phyloP scores from a whole-genome alignment of 2,888 invertebrate genomes.

The Oscheius sp. region DNA sequence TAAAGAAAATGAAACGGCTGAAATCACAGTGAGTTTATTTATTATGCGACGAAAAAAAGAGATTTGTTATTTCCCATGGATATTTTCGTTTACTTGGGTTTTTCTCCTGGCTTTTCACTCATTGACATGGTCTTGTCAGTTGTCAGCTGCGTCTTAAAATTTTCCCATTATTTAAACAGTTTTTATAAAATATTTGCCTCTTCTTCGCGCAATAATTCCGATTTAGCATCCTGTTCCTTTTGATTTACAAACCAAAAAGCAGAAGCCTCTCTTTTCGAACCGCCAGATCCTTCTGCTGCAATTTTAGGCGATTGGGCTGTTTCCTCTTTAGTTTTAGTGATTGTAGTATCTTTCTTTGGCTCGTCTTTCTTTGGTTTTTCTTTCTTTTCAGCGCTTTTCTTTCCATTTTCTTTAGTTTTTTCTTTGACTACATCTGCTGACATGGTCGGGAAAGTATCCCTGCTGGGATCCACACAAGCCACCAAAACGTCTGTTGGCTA shows the following conservation, averaged over 20 bases:
- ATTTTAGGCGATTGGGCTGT: neutral
- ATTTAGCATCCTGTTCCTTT: neutral
- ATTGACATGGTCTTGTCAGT: neutral
- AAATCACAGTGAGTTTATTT: slow-evolving; percentile 43
- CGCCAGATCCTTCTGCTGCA: neutral
- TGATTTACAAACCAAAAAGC: no score
- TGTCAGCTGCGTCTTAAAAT: neutral
- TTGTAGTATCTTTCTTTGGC: neutral
- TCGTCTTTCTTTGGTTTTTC: no score
- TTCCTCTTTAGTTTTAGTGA: no score
- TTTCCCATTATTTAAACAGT: neutral
- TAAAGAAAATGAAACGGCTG: slow-evolving; percentile 50
- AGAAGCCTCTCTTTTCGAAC: no score
- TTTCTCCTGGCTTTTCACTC: no score
- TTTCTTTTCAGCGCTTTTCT: no score
- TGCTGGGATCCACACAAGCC: neutral
- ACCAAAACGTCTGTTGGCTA: neutral
- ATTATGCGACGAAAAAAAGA: no score
- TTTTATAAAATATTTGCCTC: neutral
- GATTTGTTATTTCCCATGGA: no score
- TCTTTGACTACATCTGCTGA: no score
- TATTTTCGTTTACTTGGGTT: neutral
- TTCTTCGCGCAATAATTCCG: neutral
- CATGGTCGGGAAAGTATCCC: neutral
- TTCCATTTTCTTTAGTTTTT: no score